Evolutionary conservation across 2,113 vertebrate species (phyloP).

Genomic region (Recurvirostra avosetta): DNA sequence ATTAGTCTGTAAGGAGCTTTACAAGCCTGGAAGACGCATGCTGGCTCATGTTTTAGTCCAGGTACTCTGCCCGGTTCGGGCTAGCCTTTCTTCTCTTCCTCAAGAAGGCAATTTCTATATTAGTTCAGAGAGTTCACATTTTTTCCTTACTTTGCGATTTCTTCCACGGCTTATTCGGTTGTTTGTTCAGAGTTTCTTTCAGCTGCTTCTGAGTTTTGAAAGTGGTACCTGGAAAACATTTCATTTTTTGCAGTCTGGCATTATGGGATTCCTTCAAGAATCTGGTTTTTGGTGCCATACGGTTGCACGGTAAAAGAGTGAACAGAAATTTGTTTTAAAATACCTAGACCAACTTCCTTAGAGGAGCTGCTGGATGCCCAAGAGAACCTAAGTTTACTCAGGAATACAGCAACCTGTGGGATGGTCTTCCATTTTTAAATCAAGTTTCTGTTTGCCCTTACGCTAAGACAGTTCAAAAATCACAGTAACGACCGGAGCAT

Average conservation of each 20-base stretch:
- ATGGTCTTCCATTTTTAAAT: constrained; percentile 54
- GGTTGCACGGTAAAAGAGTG: constrained; percentile 49
- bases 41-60: constrained; percentile 34
- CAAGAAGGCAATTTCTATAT: constrained; percentile 46
- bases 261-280: constrained; percentile 55
- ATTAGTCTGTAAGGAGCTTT: constrained; percentile 31
- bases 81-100: constrained; percentile 58
- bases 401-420: constrained; percentile 62
- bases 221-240: constrained; percentile 82
- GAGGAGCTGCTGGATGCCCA: constrained; percentile 51
- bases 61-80: constrained; percentile 21
- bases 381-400: constrained; percentile 42
- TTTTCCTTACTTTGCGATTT: constrained; percentile 82
- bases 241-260: constrained; percentile 63
- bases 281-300: constrained; percentile 47
- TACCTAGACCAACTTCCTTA: neutral
- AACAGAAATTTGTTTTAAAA: constrained; percentile 64
- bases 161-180: constrained; percentile 81
- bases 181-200: constrained; percentile 83
- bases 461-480: neutral
- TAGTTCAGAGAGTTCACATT: constrained; percentile 57
- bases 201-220: constrained; percentile 84
- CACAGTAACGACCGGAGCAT: neutral
- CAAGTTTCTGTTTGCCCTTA: constrained; percentile 58
- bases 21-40: constrained; percentile 31